These are phyloP conservation scores for Hylia prasina DNA, from an alignment of 2,113 vertebrate species.

Conservation along the genomic window DNA sequence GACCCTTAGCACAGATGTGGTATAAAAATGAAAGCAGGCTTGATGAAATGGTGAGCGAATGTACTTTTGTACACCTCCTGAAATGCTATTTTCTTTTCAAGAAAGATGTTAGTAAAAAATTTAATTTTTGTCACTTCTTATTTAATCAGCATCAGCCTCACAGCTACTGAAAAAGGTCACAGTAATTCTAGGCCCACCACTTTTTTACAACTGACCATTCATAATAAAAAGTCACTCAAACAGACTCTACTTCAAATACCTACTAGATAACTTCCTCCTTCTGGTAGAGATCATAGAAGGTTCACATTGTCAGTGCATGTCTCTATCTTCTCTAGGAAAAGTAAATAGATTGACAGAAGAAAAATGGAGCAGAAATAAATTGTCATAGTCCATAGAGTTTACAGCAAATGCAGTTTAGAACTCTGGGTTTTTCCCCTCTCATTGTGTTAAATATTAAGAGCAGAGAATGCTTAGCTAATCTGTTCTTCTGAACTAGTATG, in stretches of 20 bases:
- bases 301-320: rapidly evolving
- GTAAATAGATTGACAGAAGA: neutral
- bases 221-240: neutral
- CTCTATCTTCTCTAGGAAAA: neutral
- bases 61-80: neutral
- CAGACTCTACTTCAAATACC: neutral
- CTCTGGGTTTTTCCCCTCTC: neutral
- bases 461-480: neutral
- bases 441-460: neutral
- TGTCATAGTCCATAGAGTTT: neutral
- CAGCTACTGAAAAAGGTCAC: neutral
- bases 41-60: neutral
- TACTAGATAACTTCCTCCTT: neutral
- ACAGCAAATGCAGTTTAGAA: neutral
- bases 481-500: neutral
- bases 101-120: neutral
- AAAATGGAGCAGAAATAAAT: neutral
- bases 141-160: neutral
- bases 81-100: neutral
- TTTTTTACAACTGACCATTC: neutral
- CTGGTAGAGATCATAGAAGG: neutral
- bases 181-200: neutral
- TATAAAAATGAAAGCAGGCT: neutral
- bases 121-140: neutral
- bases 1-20: neutral